Percentiles rank a stretch among this genome's conserved stretches.
Evolutionary conservation across 2,797 vertebrate species (phyloP).

Genomic region (Cossypha polioptera): DNA sequence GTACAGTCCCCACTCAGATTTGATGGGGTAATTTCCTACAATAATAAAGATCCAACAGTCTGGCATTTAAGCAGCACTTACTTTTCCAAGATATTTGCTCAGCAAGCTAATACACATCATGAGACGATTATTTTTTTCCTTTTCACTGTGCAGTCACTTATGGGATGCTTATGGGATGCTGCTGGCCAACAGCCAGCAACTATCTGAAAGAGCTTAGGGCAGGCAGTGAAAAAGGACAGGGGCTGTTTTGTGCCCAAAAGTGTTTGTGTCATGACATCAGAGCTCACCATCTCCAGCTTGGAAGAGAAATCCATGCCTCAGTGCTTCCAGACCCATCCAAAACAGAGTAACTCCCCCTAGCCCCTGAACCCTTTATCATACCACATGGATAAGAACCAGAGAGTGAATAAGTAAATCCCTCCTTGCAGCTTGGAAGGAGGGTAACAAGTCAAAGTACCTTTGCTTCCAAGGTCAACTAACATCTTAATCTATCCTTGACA

Average conservation of each 20-base stretch:
- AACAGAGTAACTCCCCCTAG: not conserved
- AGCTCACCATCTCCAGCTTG: not conserved
- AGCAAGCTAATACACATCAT: not conserved
- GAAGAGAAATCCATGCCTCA: not conserved
- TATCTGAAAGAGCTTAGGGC: not conserved
- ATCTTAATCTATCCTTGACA: not conserved
- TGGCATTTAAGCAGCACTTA: not conserved
- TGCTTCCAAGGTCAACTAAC: not conserved
- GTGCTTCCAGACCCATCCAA: not conserved
- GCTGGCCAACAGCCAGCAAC: not conserved
- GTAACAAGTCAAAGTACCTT: not conserved
- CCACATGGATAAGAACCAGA: not conserved
- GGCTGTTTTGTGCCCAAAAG: not conserved
- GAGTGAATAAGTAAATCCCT: not conserved
- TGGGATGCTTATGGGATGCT: not conserved
- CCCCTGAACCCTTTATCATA: not conserved
- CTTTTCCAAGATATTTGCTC: not conserved
- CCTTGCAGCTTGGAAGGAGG: not conserved
- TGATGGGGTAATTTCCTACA: not conserved
- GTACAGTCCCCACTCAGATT: not conserved
- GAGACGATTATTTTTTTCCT: not conserved
- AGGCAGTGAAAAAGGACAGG: not conserved
- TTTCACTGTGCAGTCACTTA: not conserved
- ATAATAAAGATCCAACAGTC: not conserved
- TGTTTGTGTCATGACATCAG: not conserved